These are phyloP conservation scores for Entelurus aequoreus DNA, from an alignment of 2,113 vertebrate species.

Conservation along the genomic window DNA sequence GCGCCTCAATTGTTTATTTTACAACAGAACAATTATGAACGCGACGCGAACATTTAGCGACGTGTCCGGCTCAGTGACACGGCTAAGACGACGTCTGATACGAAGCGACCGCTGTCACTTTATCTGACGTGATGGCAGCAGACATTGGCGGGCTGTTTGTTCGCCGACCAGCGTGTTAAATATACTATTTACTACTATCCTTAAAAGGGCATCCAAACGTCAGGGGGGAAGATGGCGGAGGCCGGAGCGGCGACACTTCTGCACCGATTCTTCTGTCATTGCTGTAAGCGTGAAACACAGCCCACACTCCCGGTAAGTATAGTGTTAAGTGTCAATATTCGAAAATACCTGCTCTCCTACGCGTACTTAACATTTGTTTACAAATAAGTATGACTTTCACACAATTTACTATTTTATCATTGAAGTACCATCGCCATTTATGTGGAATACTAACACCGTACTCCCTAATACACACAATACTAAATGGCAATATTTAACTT, in stretches of 20 bases:
- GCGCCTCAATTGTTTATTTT: not conserved
- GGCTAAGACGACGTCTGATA: not conserved
- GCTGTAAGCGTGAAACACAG: slow-evolving; percentile 85
- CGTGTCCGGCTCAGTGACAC: not conserved
- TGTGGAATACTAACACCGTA: not conserved
- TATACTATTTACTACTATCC: not conserved
- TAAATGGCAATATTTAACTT: slow-evolving; percentile 12
- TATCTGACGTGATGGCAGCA: not conserved
- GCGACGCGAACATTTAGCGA: too few relatives aligned
- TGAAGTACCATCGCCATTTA: not conserved
- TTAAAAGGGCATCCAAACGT: slow-evolving; percentile 54
- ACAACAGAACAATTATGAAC: not conserved
- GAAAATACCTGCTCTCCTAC: too few relatives aligned
- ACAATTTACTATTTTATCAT: not conserved
- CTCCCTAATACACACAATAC: not conserved
- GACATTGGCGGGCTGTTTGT: not conserved
- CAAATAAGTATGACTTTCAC: too few relatives aligned
- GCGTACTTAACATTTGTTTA: too few relatives aligned
- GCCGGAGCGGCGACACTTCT: slow-evolving; percentile 76
- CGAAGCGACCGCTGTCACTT: not conserved
- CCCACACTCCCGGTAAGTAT: slow-evolving; percentile 90
- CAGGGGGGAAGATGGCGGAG: slow-evolving; percentile 82
- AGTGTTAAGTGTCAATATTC: not conserved
- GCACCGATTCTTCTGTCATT: slow-evolving; percentile 89
- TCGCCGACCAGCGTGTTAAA: not conserved